A percentile compares a stretch with the other conserved stretches of the same genome.
Conservation (phyloP, 2,797 vertebrate genomes). For the Hoplostethus mediterraneus region DNA sequence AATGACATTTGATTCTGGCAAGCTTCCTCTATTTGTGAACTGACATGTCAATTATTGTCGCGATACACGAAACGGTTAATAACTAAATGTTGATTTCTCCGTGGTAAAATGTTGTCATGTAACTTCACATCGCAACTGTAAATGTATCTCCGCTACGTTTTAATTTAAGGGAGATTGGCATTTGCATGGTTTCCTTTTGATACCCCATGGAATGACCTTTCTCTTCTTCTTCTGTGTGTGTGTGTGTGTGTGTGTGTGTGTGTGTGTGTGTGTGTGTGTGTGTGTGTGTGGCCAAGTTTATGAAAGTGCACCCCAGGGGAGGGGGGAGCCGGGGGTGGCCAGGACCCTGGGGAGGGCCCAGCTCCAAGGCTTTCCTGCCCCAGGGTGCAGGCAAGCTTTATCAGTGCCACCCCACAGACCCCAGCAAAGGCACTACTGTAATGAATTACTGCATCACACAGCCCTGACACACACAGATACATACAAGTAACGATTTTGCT, state of each 20-base stretch:
- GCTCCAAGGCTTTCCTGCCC: slow-evolving; percentile 26
- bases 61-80: slow-evolving; percentile 1
- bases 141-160: neutral
- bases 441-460: slow-evolving; percentile 61
- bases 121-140: slow-evolving; percentile 2
- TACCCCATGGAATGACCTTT: slow-evolving; percentile 45
- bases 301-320: slow-evolving; percentile 50
- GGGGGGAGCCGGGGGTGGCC: slow-evolving; percentile 20
- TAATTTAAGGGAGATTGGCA: slow-evolving; percentile 11
- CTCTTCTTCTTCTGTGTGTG: slow-evolving; percentile 37
- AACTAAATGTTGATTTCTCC: slow-evolving; percentile 3
- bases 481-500: slow-evolving; percentile 38
- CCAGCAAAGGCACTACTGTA: slow-evolving; percentile 54
- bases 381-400: slow-evolving; percentile 57
- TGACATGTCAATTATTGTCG: neutral
- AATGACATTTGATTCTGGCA: slow-evolving; percentile 17
- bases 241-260: slow-evolving; percentile 18
- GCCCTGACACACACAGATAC: slow-evolving; percentile 30
- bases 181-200: slow-evolving; percentile 37
- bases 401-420: slow-evolving; percentile 65
- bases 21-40: neutral
- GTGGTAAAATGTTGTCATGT: neutral
- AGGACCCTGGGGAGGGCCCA: slow-evolving; percentile 40
- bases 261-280: slow-evolving; percentile 15
- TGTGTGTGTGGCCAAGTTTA: slow-evolving; percentile 41